Evolutionary conservation across 2,888 invertebrate genomes (phyloP).

Genomic region (Drosophila fulvimacula): DNA sequence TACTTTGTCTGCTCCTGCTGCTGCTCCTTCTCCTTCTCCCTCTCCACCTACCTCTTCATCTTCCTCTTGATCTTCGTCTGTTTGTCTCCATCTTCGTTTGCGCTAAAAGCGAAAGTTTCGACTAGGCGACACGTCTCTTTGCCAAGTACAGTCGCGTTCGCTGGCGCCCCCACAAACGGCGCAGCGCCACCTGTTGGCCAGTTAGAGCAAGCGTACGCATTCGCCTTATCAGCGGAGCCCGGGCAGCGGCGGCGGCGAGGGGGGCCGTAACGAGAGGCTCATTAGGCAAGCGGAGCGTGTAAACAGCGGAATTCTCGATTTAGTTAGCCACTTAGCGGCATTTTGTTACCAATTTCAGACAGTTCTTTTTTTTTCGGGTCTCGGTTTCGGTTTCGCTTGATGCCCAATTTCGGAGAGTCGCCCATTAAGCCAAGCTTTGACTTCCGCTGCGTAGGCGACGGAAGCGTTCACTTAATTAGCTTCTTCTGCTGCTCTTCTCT

Average conservation of each 20-base stretch:
- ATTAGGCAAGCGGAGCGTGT: conserved; percentile 77
- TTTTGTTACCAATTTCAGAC: conserved; percentile 62
- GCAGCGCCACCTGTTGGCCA: conserved; percentile 36
- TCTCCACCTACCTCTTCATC: neutral
- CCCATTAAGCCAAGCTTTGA: conserved; percentile 72
- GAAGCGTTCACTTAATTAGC: conserved; percentile 70
- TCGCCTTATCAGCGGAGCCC: conserved; percentile 22
- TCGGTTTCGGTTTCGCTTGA: conserved; percentile 58
- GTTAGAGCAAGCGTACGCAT: neutral
- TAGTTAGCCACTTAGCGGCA: conserved; percentile 73
- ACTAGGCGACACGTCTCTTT: conserved; percentile 22
- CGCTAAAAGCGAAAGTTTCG: conserved; percentile 49
- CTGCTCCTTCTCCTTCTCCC: conserved; percentile 22
- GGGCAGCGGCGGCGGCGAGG: accelerated
- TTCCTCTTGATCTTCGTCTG: neutral
- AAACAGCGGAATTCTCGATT: conserved; percentile 70
- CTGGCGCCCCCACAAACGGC: conserved; percentile 5
- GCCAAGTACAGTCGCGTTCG: conserved; percentile 42
- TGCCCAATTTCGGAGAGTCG: conserved; percentile 62
- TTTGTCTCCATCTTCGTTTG: neutral
- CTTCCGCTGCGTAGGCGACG: conserved; percentile 58
- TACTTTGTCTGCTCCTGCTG: no score
- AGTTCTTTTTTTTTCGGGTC: conserved; percentile 12
- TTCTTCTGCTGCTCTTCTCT: conserved; percentile 15
- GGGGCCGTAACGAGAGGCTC: conserved; percentile 29